Conservation (phyloP, 1,140 invertebrate species). For the Caerostris darwini region DNA sequence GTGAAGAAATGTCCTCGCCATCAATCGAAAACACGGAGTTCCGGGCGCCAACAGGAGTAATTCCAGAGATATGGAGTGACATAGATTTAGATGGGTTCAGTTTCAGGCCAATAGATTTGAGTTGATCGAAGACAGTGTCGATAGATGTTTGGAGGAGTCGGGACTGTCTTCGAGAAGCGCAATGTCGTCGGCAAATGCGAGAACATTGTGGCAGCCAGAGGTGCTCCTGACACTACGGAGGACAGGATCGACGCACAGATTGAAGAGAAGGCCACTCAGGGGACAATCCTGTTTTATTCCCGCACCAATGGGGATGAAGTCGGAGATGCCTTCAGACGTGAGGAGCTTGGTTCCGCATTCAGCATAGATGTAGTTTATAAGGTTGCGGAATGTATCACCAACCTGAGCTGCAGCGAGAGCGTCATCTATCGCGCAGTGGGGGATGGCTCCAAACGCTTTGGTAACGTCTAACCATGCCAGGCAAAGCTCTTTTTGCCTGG, state of each 20-base stretch:
- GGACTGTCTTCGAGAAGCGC: not conserved
- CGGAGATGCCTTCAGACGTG: too few relatives aligned
- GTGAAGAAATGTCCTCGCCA: fast-evolving
- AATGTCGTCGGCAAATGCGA: not conserved
- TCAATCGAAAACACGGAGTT: not conserved
- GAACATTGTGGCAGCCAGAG: not conserved
- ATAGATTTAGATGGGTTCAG: not conserved
- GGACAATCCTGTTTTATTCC: not conserved
- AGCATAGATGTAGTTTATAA: too few relatives aligned
- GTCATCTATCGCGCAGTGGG: too few relatives aligned
- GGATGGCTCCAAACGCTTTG: too few relatives aligned
- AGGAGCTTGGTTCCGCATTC: too few relatives aligned
- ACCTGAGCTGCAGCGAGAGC: too few relatives aligned
- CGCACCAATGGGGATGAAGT: too few relatives aligned
- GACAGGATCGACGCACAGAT: not conserved
- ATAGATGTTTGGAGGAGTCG: fast-evolving
- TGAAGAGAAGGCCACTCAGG: not conserved
- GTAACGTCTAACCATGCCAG: too few relatives aligned
- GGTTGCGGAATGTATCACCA: too few relatives aligned
- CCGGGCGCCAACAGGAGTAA: not conserved
- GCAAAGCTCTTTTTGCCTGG: too few relatives aligned
- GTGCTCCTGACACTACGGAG: too few relatives aligned
- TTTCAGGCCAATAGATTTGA: fast-evolving
- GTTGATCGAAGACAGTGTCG: fast-evolving
- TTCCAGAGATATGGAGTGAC: not conserved